A percentile compares a stretch with the other conserved stretches of the same genome.
phyloP scores from a whole-genome alignment of 2,797 vertebrate species.

The Bucorvus abyssinicus region DNA sequence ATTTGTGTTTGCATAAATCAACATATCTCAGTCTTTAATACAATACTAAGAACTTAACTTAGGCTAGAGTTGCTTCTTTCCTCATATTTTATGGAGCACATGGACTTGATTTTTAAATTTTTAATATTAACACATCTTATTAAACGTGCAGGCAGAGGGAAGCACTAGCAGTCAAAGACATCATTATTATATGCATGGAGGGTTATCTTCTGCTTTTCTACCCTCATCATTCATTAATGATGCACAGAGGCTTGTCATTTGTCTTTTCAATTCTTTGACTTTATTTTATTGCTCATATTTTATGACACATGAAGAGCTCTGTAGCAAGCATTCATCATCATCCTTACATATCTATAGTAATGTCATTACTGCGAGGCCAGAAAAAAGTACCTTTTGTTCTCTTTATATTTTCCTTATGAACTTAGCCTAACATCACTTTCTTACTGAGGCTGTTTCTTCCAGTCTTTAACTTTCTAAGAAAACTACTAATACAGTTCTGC shows the following conservation, averaged over 20 bases:
- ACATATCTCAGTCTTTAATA: neutral
- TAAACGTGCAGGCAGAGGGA: slow-evolving; percentile 46
- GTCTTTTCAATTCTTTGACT: slow-evolving; percentile 63
- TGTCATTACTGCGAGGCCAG: neutral
- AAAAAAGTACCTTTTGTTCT: slow-evolving; percentile 21
- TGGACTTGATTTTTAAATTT: slow-evolving; percentile 58
- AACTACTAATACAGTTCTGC: neutral
- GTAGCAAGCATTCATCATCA: slow-evolving; percentile 1
- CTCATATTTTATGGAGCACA: slow-evolving; percentile 61
- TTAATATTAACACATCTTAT: slow-evolving; percentile 63
- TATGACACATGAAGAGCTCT: slow-evolving; percentile 49
- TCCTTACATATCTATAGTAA: neutral
- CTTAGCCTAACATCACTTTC: neutral
- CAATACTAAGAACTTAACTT: slow-evolving; percentile 38
- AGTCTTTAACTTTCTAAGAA: neutral
- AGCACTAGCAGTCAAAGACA: slow-evolving; percentile 33
- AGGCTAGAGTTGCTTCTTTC: neutral
- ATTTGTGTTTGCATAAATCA: slow-evolving; percentile 14
- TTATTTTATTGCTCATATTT: slow-evolving; percentile 60
- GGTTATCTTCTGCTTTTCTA: slow-evolving; percentile 51
- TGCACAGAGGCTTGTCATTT: slow-evolving; percentile 57
- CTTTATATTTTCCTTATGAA: neutral
- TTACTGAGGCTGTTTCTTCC: neutral
- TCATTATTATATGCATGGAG: slow-evolving; percentile 65
- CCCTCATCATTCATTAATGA: slow-evolving; percentile 63